phyloP scores from a whole-genome alignment of 2,888 invertebrate species.

The Leucania comma region DNA sequence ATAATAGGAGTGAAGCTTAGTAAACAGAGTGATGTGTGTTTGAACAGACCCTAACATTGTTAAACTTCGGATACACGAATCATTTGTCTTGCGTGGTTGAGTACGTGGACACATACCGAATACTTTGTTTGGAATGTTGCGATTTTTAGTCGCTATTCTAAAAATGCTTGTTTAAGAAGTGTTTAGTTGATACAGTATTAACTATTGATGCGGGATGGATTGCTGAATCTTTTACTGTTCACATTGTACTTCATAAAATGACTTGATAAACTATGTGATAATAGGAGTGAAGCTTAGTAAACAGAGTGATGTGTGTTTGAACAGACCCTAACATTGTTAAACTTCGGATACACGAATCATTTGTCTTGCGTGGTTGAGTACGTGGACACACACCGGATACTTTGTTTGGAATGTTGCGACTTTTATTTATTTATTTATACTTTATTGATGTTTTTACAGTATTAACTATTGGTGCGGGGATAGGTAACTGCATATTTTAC shows the following conservation, averaged over 20 bases:
- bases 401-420: constrained; percentile 5
- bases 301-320: constrained; percentile 21
- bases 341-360: constrained; percentile 22
- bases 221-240: no score
- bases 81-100: constrained; percentile 30
- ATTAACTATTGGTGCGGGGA: not conserved
- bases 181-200: no score
- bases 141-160: not conserved
- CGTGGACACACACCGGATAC: constrained; percentile 1
- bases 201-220: not conserved
- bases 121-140: constrained; percentile 7
- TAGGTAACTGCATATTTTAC: not conserved
- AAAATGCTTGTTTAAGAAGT: not conserved
- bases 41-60: not conserved
- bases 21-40: constrained; percentile 28
- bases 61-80: constrained; percentile 13
- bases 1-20: constrained; percentile 9
- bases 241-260: no score
- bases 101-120: not conserved
- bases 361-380: constrained; percentile 18
- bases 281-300: constrained; percentile 10
- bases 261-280: no score
- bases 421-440: not conserved
- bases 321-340: constrained; percentile 12
- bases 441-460: no score